Evolutionary conservation across 2,113 vertebrate species (phyloP).

Genomic region (Cephalopholis sonnerati): DNA sequence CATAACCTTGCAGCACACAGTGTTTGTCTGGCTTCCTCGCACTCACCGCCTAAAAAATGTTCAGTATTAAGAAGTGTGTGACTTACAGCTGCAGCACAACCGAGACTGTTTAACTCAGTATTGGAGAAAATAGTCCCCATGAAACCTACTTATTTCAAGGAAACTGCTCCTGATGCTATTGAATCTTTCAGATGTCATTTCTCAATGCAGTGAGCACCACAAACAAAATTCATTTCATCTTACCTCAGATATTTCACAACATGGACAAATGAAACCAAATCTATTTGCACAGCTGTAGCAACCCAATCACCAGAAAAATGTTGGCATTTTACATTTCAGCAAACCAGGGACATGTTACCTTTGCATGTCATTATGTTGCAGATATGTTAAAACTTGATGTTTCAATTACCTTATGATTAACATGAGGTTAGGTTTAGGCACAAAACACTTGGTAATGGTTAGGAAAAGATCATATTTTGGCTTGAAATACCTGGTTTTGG

Average conservation of each 20-base stretch:
- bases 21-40: neutral
- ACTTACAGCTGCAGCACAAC: neutral
- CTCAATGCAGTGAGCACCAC: neutral
- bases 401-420: no score
- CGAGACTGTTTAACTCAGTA: neutral
- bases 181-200: neutral
- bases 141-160: neutral
- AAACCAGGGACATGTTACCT: no score
- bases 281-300: neutral
- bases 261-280: neutral
- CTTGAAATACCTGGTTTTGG: no score
- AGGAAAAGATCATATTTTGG: no score
- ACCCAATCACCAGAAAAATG: no score
- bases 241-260: no score
- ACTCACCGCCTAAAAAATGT: neutral
- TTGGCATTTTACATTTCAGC: no score
- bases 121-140: neutral
- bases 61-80: neutral
- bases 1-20: no score
- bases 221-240: neutral
- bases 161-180: neutral
- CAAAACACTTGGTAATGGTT: no score
- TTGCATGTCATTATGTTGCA: no score
- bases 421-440: no score
- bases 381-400: no score